Evolutionary conservation across 2,797 vertebrate genomes (phyloP), one percentile per base, ranked within the genome.

Genomic region (Lemur catta): DNA sequence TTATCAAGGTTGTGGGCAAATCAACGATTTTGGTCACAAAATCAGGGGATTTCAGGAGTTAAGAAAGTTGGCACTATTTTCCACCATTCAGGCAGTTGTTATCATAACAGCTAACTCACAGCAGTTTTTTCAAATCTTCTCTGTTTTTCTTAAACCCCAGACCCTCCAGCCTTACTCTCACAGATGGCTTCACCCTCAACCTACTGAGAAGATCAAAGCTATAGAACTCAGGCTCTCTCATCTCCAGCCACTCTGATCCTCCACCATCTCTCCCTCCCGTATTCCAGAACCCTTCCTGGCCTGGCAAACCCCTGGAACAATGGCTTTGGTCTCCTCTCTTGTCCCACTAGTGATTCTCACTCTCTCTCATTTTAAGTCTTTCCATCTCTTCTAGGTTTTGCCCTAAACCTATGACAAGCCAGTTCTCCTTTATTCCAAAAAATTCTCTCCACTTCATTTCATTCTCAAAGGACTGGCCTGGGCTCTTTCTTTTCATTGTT

Each of bases 191-290:
- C 38, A 84, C 5, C 33, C 67, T 89, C 20, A 80, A 14, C 63
- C 35, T 46, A 76, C 35, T 71, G 50, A 94, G 76, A 93, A 82
- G 43, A 82, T 90, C 85, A 92, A 90, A 84, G 85, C n/a, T 20
- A 22, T 79, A 93, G 75, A 85, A 48, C 50, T 30, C 38, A 26
- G 87, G n/a, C 1, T 65, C 28, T 79, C 52, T 76, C 59, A 76
- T 57, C 15, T 69, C 22, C 10, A 43, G n/a, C 12, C 14, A 57
- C 26, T 72, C 72, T 67, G 13, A 35, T n/a, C 26, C 35, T 24
- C 30, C 22, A 12, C 10, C 7, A 9, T 2, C 55, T 41, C 15
- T 43, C 41, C 59, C 61, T 78, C 6, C 24, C 80, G 20, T n/a
- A 20, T 65, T 41, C 38, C 59, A 71, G 30, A 3, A 4, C 8